phyloP scores from a whole-genome alignment of 2,113 vertebrate genomes.

The Ceyx melanurus region DNA sequence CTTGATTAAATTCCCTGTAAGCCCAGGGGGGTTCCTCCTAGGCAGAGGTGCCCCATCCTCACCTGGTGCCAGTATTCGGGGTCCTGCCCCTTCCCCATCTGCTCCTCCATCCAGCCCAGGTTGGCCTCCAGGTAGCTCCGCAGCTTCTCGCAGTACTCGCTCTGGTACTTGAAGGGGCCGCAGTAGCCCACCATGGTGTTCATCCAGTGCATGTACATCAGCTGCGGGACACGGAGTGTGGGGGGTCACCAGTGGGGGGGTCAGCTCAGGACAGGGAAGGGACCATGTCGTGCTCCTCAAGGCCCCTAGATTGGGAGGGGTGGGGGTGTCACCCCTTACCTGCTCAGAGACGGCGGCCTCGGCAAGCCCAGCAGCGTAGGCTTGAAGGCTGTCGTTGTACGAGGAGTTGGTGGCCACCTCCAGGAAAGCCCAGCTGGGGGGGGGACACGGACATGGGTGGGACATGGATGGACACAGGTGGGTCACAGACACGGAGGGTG shows the following conservation, averaged over 20 bases:
- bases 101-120: conserved; percentile 86
- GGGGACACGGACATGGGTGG: not conserved
- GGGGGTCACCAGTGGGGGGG: accelerated
- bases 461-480: not conserved
- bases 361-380: conserved; percentile 88
- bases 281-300: accelerated
- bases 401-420: conserved; percentile 80
- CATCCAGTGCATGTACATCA: conserved; percentile 97
- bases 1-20: not conserved
- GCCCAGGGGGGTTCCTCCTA: accelerated
- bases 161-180: conserved; percentile 80
- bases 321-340: conserved; percentile 61
- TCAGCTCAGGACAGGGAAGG: not conserved
- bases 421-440: conserved; percentile 87
- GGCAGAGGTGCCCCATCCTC: not conserved
- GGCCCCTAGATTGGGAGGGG: accelerated
- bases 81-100: conserved; percentile 71
- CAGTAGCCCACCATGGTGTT: conserved; percentile 93
- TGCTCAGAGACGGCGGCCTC: conserved; percentile 85
- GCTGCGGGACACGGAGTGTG: conserved; percentile 65
- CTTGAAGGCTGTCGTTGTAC: conserved; percentile 90
- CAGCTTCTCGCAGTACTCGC: conserved; percentile 85
- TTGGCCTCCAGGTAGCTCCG: conserved; percentile 85
- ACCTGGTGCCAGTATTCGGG: conserved; percentile 93
- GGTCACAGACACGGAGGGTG: not conserved